phyloP scores from a whole-genome alignment of 2,797 vertebrate species.

The Scyliorhinus canicula region DNA sequence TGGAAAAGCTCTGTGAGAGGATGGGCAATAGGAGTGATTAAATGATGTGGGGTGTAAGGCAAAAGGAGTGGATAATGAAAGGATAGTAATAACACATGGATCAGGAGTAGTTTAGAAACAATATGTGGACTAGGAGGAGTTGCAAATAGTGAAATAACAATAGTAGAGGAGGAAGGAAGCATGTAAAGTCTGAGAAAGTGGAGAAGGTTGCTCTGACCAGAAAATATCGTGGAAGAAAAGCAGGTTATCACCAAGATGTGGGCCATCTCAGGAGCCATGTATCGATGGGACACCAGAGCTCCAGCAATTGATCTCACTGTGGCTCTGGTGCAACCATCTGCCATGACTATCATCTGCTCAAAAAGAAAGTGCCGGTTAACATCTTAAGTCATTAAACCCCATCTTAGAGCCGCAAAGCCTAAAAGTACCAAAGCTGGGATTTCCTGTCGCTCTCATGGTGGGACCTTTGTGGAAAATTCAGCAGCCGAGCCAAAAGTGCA shows the following conservation, averaged over 20 bases:
- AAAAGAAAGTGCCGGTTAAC: background rate
- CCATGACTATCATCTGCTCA: background rate
- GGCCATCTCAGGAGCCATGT: background rate
- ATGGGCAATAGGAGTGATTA: background rate
- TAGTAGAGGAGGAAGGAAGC: background rate
- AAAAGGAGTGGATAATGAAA: background rate
- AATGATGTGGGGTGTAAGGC: background rate
- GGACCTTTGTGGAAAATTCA: no score
- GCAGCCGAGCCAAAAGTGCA: no score
- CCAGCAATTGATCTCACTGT: background rate
- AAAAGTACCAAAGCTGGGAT: background rate
- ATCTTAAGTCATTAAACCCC: background rate
- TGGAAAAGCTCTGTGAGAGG: background rate
- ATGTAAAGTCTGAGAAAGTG: background rate
- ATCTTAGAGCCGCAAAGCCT: background rate
- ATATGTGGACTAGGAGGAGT: no score
- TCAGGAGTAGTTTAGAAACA: background rate
- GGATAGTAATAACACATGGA: background rate
- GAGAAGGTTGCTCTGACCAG: background rate
- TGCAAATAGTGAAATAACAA: background rate
- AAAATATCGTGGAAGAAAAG: background rate
- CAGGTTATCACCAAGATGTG: background rate
- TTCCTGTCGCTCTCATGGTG: no score
- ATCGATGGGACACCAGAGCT: background rate
- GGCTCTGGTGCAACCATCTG: background rate